These are phyloP conservation scores for Melanerpes aurifrons DNA, from an alignment of 2,113 vertebrate genomes.

Conservation along the genomic window DNA sequence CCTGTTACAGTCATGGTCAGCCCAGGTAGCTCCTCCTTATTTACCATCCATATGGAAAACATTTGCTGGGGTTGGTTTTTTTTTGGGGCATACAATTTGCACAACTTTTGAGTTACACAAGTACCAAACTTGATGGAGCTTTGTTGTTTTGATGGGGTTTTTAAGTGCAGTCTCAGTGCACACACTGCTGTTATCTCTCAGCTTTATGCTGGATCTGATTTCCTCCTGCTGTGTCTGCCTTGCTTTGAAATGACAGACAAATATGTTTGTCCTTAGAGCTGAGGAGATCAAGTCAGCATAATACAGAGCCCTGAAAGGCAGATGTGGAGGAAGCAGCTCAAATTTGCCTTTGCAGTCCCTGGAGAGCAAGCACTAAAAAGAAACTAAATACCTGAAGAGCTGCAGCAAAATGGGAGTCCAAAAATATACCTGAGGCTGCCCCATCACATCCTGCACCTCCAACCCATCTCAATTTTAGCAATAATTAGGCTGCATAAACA, in stretches of 20 bases:
- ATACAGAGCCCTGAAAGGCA: not conserved
- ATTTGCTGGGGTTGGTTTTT: not conserved
- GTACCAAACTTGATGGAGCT: accelerated
- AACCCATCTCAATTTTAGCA: constrained; percentile 29
- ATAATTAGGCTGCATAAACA: constrained; percentile 38
- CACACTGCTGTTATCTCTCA: not conserved
- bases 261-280: not conserved
- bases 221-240: not conserved
- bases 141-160: not conserved
- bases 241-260: not conserved
- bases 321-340: not conserved
- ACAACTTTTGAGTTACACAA: not conserved
- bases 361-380: constrained; percentile 18
- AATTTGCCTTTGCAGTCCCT: not conserved
- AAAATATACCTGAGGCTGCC: constrained; percentile 52
- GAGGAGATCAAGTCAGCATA: constrained; percentile 29
- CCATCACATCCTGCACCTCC: not conserved
- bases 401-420: constrained; percentile 33
- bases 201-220: not conserved
- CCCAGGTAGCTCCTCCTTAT: not conserved
- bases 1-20: accelerated
- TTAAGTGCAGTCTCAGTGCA: not conserved
- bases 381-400: not conserved
- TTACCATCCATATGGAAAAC: not conserved
- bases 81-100: not conserved